Evolutionary conservation across 2,888 invertebrate species (phyloP), one percentile per base, ranked within the genome.

Genomic region (Eledone cirrhosa): DNA sequence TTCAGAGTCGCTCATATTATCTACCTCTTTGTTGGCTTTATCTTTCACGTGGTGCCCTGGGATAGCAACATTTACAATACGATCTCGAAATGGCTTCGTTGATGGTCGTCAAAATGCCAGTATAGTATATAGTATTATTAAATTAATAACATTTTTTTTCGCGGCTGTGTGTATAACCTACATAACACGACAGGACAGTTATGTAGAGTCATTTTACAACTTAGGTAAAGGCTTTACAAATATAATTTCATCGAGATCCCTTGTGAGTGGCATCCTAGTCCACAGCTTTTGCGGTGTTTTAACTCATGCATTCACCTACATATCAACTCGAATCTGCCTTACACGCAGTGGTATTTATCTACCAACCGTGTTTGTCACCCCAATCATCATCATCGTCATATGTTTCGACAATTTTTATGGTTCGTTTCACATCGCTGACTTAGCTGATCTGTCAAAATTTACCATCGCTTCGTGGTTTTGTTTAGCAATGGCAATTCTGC

Each of bases 291-390:
- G 82, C 2, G 81, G 85, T 7, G 69, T 85, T 11, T 29, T 81
- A 0, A 81, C 79, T 5, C 85, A 83, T 48, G 81, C 80, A 2
- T 80, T 84, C 29, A 79, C 82, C 2, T 85, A 83, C 53, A 77
- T 82, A 5, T 81, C 83, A 3, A 75, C 83, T 7, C 82, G 82
- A 1, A 77, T 84, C 29, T 83, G 86, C 31, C 78, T 84, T 72
- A 83, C 85, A 11, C 33, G 84, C 16, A 59, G 81, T 14, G 85
- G 84, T 1, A 78, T 86, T 13, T 79, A 83, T 2, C 29, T 85
- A 22, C 85, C 86, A 1, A 80, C 83, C 13, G n/a, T 85, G 1
- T 31, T 84, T 16, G 85, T 85, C n/a, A 85, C 85, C 2, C 80
- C 84, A 19, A 24, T 80, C 8, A 80, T 82, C 48, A 80, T 84